Conservation (phyloP, 2,797 vertebrate genomes). For the Delichon dasypus region DNA sequence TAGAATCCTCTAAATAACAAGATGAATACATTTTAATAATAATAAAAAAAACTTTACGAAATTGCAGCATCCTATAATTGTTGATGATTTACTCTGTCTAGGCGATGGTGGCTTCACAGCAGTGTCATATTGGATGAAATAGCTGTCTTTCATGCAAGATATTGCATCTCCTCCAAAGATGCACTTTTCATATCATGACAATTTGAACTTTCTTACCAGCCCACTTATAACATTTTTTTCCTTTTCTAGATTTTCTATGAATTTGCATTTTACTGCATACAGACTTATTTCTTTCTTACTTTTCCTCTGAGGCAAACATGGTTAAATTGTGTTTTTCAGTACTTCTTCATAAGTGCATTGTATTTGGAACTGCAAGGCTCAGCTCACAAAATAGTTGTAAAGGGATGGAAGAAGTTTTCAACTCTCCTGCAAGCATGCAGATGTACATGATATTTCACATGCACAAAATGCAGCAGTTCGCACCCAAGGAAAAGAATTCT, state of each 20-base stretch:
- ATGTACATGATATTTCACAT: not conserved
- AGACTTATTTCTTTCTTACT: not conserved
- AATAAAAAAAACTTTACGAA: not conserved
- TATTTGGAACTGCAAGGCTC: not conserved
- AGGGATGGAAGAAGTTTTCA: not conserved
- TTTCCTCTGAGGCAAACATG: not conserved
- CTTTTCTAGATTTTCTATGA: not conserved
- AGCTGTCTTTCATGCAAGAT: not conserved
- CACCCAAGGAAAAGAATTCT: not conserved
- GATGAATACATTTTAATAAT: slow-evolving; percentile 19
- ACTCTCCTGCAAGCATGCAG: not conserved
- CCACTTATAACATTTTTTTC: not conserved
- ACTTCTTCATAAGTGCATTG: not conserved
- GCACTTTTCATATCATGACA: not conserved
- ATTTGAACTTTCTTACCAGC: not conserved
- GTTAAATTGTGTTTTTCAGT: not conserved
- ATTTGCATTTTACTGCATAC: not conserved
- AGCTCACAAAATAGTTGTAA: not conserved
- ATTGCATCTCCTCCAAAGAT: not conserved
- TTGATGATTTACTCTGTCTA: not conserved
- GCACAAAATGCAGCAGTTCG: not conserved
- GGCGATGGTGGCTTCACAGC: not conserved
- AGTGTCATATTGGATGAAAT: not conserved
- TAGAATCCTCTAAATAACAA: not conserved
- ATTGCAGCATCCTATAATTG: not conserved